Conservation (phyloP, 2,113 vertebrate genomes). For the Aleadryas rufinucha region DNA sequence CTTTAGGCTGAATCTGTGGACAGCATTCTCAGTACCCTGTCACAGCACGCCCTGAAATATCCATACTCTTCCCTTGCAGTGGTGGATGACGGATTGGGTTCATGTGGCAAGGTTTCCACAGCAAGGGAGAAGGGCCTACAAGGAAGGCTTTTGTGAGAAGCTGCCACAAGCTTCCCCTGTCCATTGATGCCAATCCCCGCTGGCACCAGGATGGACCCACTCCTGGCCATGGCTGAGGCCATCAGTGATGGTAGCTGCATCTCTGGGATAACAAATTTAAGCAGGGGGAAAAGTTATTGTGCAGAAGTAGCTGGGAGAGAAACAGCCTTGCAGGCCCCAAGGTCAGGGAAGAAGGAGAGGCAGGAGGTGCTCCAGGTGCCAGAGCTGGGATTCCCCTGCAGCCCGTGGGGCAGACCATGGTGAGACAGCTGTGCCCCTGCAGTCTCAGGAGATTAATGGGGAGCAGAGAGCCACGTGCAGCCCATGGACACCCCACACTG, state of each 20-base stretch:
- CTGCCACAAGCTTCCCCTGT: background rate
- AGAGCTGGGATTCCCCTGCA: background rate
- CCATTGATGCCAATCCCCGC: background rate
- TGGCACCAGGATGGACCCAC: too few relatives aligned
- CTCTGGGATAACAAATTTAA: background rate
- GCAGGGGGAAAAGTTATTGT: background rate
- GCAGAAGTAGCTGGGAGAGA: background rate
- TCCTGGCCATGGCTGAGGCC: background rate
- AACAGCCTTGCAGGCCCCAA: background rate
- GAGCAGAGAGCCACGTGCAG: background rate
- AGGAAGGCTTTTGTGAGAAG: background rate
- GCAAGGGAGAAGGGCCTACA: background rate
- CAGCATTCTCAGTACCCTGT: background rate
- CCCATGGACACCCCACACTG: background rate
- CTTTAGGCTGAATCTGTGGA: background rate
- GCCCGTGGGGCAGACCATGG: accelerated
- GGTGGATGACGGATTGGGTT: background rate
- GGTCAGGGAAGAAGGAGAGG: background rate
- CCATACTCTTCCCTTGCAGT: background rate
- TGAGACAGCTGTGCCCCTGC: too few relatives aligned
- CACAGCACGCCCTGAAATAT: background rate
- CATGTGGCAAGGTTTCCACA: background rate
- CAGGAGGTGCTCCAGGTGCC: background rate
- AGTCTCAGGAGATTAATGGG: accelerated
- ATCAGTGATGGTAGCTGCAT: background rate